phyloP scores from a whole-genome alignment of 2,113 vertebrate genomes.

The Triplophysa dalaica region DNA sequence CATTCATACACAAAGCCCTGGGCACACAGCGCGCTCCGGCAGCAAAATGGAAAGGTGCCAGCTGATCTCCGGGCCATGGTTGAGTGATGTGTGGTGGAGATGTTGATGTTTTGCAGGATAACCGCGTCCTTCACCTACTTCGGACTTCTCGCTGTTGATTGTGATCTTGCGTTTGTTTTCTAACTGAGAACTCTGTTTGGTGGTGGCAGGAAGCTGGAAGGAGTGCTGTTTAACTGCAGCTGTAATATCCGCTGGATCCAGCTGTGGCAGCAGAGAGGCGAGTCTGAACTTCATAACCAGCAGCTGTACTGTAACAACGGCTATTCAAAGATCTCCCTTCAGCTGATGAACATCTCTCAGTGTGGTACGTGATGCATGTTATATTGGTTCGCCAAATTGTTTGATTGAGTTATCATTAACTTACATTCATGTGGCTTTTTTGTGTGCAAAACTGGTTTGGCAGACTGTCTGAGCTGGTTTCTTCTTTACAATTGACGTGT shows the following conservation, averaged over 20 bases:
- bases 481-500: too few species aligned
- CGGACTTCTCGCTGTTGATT: constrained; percentile 3
- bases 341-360: constrained; percentile 88
- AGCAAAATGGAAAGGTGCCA: constrained; percentile 31
- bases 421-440: too few species aligned
- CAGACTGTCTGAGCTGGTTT: too few species aligned
- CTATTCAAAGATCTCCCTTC: constrained; percentile 75
- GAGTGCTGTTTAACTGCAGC: constrained; percentile 89
- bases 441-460: too few species aligned
- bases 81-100: constrained; percentile 30
- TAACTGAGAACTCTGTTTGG: constrained; percentile 7
- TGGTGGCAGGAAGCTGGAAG: constrained; percentile 82
- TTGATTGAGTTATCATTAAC: too few species aligned
- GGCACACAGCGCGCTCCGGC: constrained; percentile 13
- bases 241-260: constrained; percentile 97
- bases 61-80: constrained; percentile 11
- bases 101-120: constrained; percentile 22
- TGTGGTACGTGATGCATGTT: constrained; percentile 79
- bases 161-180: constrained; percentile 37
- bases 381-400: too few species aligned
- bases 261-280: constrained; percentile 91
- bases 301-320: constrained; percentile 79
- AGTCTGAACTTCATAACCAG: constrained; percentile 84
- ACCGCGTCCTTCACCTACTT: constrained; percentile 38
- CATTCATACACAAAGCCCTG: constrained; percentile 41